Conservation (phyloP, 2,888 invertebrate genomes). For the Pasiphila rectangulata region DNA sequence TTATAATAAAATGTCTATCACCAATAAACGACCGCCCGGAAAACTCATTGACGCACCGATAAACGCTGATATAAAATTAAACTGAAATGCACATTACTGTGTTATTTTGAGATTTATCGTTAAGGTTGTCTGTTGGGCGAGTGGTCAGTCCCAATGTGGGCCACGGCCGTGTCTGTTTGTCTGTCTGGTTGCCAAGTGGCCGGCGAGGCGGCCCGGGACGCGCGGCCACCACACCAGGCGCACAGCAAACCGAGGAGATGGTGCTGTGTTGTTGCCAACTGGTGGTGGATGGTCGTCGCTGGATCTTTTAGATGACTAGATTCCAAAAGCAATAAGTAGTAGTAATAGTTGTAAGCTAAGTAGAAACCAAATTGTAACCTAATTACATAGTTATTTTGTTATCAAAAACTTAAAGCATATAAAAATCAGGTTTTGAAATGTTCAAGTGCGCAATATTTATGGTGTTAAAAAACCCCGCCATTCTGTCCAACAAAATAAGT, state of each 20-base stretch:
- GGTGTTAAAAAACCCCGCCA: no score
- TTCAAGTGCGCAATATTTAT: no score
- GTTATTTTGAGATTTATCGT: background rate
- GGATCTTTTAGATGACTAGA: background rate
- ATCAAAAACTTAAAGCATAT: no score
- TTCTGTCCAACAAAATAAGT: no score
- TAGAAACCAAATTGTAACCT: no score
- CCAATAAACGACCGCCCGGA: background rate
- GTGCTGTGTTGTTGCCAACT: conserved; percentile 17
- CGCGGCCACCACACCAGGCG: conserved; percentile 70
- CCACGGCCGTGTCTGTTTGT: conserved; percentile 49
- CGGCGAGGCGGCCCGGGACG: conserved; percentile 56
- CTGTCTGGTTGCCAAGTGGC: conserved; percentile 74
- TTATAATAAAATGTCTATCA: no score
- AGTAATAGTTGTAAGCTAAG: no score
- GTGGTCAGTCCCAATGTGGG: conserved; percentile 47
- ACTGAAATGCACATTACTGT: conserved; percentile 7
- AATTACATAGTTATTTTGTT: no score
- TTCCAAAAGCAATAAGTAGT: background rate
- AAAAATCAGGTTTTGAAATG: no score
- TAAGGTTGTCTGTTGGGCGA: conserved; percentile 9
- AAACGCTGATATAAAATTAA: background rate
- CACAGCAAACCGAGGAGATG: conserved; percentile 48
- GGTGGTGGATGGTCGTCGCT: background rate
- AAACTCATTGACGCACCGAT: conserved; percentile 1